These are phyloP conservation scores for Amphiprion clarkii DNA, from an alignment of 2,797 vertebrate genomes.

Conservation along the genomic window DNA sequence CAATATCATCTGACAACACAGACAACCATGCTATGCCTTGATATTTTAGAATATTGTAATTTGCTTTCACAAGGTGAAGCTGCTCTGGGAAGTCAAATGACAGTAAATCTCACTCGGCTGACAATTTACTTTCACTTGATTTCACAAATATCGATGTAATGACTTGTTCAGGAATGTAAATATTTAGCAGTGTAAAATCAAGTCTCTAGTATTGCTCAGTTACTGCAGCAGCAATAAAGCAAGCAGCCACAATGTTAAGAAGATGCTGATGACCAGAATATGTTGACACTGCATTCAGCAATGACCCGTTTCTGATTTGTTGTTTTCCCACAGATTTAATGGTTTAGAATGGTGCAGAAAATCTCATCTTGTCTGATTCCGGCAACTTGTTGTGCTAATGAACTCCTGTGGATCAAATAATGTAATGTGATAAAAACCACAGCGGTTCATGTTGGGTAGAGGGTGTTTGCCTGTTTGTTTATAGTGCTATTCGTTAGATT, in stretches of 20 bases:
- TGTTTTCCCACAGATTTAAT: background rate
- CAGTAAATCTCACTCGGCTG: background rate
- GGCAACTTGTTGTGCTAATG: background rate
- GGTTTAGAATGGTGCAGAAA: too few species aligned
- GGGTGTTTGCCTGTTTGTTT: background rate
- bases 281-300: constrained; percentile 1
- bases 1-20: background rate
- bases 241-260: background rate
- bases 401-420: background rate
- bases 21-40: background rate
- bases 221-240: constrained; percentile 2
- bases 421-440: constrained; percentile 4
- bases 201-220: background rate
- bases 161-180: background rate
- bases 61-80: constrained; percentile 24
- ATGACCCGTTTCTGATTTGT: background rate
- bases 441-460: background rate
- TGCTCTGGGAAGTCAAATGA: background rate
- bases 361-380: background rate
- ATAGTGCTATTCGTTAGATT: background rate
- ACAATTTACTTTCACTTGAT: background rate
- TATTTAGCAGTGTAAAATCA: background rate
- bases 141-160: constrained; percentile 4
- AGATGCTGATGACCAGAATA: constrained; percentile 7
- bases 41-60: constrained; percentile 16